These are phyloP conservation scores for Tretioscincus oriximinensis DNA, from an alignment of 2,113 vertebrate species.

Conservation along the genomic window DNA sequence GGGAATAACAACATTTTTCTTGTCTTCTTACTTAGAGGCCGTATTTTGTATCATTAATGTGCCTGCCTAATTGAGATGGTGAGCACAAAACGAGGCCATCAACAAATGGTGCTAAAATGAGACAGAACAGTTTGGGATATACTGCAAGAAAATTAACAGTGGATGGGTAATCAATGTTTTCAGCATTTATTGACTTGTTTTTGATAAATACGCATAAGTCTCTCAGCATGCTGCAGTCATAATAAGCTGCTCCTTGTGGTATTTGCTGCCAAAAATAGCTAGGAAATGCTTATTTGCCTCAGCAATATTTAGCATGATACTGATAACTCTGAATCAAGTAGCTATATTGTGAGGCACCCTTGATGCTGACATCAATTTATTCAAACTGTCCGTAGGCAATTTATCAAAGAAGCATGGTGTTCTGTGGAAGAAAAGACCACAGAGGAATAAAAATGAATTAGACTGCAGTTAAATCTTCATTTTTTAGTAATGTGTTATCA, in stretches of 20 bases:
- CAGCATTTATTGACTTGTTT: conserved; percentile 71
- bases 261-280: conserved; percentile 49
- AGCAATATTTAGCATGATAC: conserved; percentile 66
- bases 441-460: conserved; percentile 24
- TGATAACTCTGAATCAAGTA: conserved; percentile 49
- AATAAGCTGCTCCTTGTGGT: conserved; percentile 46
- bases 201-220: conserved; percentile 72
- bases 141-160: conserved; percentile 65
- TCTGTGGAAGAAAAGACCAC: conserved; percentile 24
- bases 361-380: conserved; percentile 45
- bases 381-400: conserved; percentile 28
- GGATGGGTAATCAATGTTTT: conserved; percentile 68
- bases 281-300: conserved; percentile 59
- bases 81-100: conserved; percentile 43
- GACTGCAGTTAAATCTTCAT: neutral
- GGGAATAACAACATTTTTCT: conserved; percentile 62
- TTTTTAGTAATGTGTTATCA: neutral
- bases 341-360: conserved; percentile 46
- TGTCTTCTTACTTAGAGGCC: conserved; percentile 61
- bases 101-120: conserved; percentile 51
- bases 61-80: conserved; percentile 64
- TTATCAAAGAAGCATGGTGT: conserved; percentile 41
- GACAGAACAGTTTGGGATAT: conserved; percentile 9
- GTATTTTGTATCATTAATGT: conserved; percentile 64
- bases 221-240: conserved; percentile 65